phyloP scores from a whole-genome alignment of 2,888 invertebrate genomes.

The Melanchra persicariae region DNA sequence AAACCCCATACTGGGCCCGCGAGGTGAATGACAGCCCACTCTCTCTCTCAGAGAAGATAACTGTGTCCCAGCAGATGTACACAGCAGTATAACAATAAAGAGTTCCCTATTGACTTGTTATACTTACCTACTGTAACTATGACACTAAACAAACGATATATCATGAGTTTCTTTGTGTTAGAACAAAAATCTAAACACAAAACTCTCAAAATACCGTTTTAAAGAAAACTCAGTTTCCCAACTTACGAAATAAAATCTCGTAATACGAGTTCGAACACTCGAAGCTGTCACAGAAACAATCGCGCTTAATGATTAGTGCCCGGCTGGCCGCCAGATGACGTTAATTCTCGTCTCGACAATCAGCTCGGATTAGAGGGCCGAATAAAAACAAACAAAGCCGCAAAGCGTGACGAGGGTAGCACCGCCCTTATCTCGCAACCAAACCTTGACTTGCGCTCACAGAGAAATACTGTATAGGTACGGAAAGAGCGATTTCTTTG shows the following conservation, averaged over 20 bases:
- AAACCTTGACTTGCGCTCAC: conserved; percentile 33
- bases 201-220: neutral
- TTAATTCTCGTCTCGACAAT: conserved; percentile 64
- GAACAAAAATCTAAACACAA: neutral
- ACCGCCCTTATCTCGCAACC: conserved; percentile 61
- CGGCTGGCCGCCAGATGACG: conserved; percentile 39
- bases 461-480: conserved; percentile 22
- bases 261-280: conserved; percentile 28
- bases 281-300: conserved; percentile 43
- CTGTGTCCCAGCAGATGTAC: no score
- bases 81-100: no score
- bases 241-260: conserved; percentile 18
- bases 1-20: no score
- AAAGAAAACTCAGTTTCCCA: conserved; percentile 20
- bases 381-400: conserved; percentile 67
- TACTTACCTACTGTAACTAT: no score
- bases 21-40: no score
- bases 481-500: conserved; percentile 20
- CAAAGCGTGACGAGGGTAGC: conserved; percentile 66
- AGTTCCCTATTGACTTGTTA: no score
- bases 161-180: neutral
- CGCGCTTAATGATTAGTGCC: conserved; percentile 53
- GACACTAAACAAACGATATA: neutral
- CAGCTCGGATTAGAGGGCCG: conserved; percentile 61
- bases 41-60: no score